Conservation (phyloP, 2,113 vertebrate species). For the Eleginops maclovinus region DNA sequence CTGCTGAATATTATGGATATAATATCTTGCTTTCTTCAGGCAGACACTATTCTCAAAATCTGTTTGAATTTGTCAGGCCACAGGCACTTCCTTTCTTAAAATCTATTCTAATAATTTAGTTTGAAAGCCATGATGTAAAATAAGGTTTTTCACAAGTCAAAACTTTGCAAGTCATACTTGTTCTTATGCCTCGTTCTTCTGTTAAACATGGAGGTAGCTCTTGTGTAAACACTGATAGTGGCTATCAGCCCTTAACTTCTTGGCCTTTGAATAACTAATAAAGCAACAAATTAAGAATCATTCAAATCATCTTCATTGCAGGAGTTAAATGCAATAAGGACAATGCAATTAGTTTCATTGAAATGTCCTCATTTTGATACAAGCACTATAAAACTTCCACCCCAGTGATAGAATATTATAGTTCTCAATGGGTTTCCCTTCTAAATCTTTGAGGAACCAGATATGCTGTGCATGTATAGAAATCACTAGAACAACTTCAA, state of each 20-base stretch:
- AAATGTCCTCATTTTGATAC: constrained; percentile 26
- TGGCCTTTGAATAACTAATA: constrained; percentile 27
- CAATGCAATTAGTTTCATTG: constrained; percentile 16
- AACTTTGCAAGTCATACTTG: background rate
- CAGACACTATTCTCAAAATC: constrained; percentile 11
- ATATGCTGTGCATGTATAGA: background rate
- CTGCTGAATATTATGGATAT: constrained; percentile 3
- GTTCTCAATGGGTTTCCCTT: background rate
- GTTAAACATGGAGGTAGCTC: background rate
- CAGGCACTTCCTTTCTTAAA: background rate
- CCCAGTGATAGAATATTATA: constrained; percentile 1
- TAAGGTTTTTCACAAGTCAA: background rate
- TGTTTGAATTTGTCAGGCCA: background rate
- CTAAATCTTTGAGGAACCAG: background rate
- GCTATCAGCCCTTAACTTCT: constrained; percentile 34
- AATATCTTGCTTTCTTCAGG: background rate
- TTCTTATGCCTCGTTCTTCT: background rate
- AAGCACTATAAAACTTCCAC: background rate
- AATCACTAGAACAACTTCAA: background rate
- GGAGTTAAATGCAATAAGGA: constrained; percentile 21
- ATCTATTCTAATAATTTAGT: constrained; percentile 14
- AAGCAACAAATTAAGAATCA: constrained; percentile 24
- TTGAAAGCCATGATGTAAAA: constrained; percentile 29
- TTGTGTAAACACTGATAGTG: constrained; percentile 1
- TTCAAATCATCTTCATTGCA: constrained; percentile 31